A percentile compares a stretch with the other conserved stretches of the same genome.
phyloP scores from a whole-genome alignment of 1,140 invertebrate genomes.

The Copidosoma floridanum region DNA sequence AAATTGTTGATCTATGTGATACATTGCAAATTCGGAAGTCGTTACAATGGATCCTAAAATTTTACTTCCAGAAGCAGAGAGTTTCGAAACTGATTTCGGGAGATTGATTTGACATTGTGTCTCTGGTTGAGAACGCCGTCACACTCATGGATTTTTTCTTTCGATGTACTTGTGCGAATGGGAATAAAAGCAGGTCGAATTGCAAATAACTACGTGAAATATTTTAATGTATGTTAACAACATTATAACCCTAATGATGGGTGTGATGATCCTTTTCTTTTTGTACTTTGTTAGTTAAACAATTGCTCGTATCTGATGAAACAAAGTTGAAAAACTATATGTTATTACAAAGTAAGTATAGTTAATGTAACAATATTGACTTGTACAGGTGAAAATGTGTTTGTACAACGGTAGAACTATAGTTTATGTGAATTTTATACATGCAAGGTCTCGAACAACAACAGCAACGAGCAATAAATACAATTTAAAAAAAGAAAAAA shows the following conservation, averaged over 20 bases:
- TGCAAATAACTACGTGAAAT: conserved; percentile 14
- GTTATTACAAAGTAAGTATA: conserved; percentile 24
- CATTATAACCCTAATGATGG: conserved; percentile 17
- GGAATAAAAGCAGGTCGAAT: conserved; percentile 16
- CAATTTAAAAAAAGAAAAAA: too few species aligned
- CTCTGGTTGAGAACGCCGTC: too few species aligned
- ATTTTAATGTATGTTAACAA: conserved; percentile 18
- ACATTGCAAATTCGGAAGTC: too few species aligned
- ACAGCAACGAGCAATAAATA: too few species aligned
- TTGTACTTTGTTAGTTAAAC: conserved; percentile 29
- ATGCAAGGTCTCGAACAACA: not conserved
- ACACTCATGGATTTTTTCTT: conserved; percentile 19
- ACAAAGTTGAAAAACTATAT: too few species aligned
- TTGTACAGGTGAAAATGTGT: not conserved
- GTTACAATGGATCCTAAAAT: too few species aligned
- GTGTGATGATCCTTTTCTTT: conserved; percentile 29
- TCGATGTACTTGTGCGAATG: conserved; percentile 17
- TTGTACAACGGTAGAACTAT: too few species aligned
- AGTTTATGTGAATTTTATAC: conserved; percentile 7
- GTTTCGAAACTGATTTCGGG: not conserved
- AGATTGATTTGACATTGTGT: not conserved
- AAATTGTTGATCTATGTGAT: too few species aligned
- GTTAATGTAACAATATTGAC: conserved; percentile 14
- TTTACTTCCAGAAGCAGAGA: not conserved
- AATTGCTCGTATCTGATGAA: conserved; percentile 19